phyloP scores from a whole-genome alignment of 2,797 vertebrate species.

The Sebastes wilsoni region DNA sequence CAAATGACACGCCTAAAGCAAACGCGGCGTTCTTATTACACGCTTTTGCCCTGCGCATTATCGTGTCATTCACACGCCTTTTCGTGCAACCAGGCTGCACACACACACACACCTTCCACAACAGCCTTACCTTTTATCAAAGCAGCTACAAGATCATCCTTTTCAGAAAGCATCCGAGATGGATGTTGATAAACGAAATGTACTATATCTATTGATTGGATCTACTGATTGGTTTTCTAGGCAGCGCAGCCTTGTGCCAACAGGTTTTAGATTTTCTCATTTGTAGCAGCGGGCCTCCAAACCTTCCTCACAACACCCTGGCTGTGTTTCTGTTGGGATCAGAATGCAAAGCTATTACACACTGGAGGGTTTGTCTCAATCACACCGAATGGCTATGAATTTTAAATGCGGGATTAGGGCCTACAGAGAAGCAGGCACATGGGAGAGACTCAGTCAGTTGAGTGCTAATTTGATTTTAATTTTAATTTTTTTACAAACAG shows the following conservation, averaged over 20 bases:
- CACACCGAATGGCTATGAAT: slow-evolving; percentile 82
- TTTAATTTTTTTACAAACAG: slow-evolving; percentile 52
- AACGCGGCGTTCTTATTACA: not conserved
- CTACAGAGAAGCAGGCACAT: slow-evolving; percentile 70
- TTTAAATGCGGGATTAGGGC: slow-evolving; percentile 81
- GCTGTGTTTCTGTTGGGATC: slow-evolving; percentile 74
- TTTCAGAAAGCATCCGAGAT: slow-evolving; percentile 12
- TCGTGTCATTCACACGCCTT: not conserved
- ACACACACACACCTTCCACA: not conserved
- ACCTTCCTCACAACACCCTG: slow-evolving; percentile 59
- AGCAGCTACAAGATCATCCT: slow-evolving; percentile 21
- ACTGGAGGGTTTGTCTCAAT: slow-evolving; percentile 81
- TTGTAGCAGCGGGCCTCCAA: slow-evolving; percentile 50
- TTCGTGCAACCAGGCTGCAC: not conserved
- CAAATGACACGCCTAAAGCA: not conserved
- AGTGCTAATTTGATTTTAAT: slow-evolving; percentile 76
- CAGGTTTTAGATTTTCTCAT: slow-evolving; percentile 67
- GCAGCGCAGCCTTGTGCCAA: slow-evolving; percentile 34
- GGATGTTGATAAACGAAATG: slow-evolving; percentile 46
- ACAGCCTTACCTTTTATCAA: slow-evolving; percentile 1
- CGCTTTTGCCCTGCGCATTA: not conserved
- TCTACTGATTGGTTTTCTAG: slow-evolving; percentile 44
- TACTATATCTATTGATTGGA: slow-evolving; percentile 45
- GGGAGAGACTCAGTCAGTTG: slow-evolving; percentile 70
- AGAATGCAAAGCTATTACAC: slow-evolving; percentile 82